These are phyloP conservation scores for Gallinago undulata DNA, from an alignment of 2,113 vertebrate genomes.

Conservation along the genomic window DNA sequence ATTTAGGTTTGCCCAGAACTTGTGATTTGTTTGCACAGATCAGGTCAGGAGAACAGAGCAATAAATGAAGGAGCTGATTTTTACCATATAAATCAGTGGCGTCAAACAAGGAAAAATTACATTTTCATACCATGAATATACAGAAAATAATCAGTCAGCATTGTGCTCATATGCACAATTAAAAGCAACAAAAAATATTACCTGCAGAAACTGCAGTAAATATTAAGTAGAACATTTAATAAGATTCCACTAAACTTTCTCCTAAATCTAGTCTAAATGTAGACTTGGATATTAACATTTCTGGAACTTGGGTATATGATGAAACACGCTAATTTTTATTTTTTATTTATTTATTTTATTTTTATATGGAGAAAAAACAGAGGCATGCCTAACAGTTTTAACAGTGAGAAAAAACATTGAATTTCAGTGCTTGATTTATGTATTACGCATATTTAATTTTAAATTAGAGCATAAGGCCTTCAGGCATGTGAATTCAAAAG, in stretches of 20 bases:
- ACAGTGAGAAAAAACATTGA: background rate
- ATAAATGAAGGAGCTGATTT: background rate
- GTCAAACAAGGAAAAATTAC: background rate
- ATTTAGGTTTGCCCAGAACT: background rate
- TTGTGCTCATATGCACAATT: background rate
- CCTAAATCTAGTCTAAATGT: background rate
- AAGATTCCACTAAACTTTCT: background rate
- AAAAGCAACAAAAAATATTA: background rate
- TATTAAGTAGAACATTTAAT: background rate
- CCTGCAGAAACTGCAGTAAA: background rate
- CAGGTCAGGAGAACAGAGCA: background rate
- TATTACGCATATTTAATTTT: background rate
- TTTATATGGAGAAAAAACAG: background rate
- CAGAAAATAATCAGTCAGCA: background rate
- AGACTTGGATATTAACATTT: background rate
- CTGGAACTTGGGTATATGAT: background rate
- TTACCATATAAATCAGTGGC: background rate
- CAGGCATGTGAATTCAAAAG: background rate
- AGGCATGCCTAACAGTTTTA: background rate
- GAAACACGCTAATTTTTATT: background rate
- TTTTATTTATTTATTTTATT: no score
- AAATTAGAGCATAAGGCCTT: background rate
- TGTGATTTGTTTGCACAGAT: background rate
- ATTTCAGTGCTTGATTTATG: background rate
- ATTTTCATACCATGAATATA: background rate